phyloP scores from a whole-genome alignment of 2,113 vertebrate genomes.

The Pantherophis guttatus region DNA sequence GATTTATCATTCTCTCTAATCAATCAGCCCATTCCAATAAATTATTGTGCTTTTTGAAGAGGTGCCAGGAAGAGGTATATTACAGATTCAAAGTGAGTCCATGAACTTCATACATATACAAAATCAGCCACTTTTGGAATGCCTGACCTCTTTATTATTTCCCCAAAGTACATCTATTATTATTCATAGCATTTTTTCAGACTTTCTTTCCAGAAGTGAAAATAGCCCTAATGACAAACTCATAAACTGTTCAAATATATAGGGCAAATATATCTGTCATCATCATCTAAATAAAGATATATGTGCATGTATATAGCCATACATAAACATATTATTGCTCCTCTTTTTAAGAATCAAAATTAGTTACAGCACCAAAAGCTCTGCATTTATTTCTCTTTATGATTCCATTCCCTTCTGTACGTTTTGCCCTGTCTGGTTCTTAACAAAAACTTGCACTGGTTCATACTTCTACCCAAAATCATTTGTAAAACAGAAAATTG shows the following conservation, averaged over 20 bases:
- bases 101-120: neutral
- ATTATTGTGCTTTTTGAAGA: neutral
- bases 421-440: neutral
- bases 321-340: neutral
- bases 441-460: neutral
- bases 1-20: neutral
- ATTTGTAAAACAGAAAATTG: neutral
- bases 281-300: neutral
- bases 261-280: neutral
- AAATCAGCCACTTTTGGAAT: neutral
- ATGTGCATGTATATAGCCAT: neutral
- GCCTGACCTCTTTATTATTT: neutral
- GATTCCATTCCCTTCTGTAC: neutral
- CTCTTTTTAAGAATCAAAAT: neutral
- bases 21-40: neutral
- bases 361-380: neutral
- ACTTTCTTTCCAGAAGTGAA: neutral
- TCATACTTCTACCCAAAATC: neutral
- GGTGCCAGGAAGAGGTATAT: neutral
- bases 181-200: neutral
- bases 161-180: neutral
- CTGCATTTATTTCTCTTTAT: neutral
- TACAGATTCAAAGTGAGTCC: neutral
- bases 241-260: neutral
- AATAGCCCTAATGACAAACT: neutral